Evolutionary conservation across 2,797 vertebrate genomes (phyloP).

Genomic region (Sardinella longiceps): DNA sequence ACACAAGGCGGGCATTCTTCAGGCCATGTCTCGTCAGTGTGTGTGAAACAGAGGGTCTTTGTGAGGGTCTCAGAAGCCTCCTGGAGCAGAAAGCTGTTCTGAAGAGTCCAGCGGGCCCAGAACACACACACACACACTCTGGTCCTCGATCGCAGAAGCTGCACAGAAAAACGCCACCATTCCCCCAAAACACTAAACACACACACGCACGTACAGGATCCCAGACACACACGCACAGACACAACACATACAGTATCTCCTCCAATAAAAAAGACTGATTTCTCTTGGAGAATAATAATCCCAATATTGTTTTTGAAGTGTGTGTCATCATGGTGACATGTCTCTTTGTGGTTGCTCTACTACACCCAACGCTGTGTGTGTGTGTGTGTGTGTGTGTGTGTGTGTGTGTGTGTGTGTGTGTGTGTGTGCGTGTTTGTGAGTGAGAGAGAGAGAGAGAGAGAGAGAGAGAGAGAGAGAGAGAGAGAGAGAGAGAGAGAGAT

Average conservation of each 20-base stretch:
- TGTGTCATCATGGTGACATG: background rate
- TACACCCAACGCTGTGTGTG: too few species aligned
- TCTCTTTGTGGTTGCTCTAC: background rate
- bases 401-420: conserved; percentile 4
- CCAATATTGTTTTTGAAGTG: background rate
- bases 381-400: background rate
- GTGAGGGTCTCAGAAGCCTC: conserved; percentile 28
- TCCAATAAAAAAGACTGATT: background rate
- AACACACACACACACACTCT: conserved; percentile 22
- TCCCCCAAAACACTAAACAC: background rate
- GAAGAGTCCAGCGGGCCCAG: conserved; percentile 33
- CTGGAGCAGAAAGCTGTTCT: conserved; percentile 33
- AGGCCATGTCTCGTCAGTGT: conserved; percentile 17
- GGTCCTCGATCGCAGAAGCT: too few species aligned
- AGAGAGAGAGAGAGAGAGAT: too few species aligned
- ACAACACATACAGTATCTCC: background rate
- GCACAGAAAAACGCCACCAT: too few species aligned
- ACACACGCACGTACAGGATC: background rate
- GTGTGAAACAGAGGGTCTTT: conserved; percentile 45
- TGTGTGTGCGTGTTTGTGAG: background rate
- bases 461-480: too few species aligned
- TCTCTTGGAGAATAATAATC: background rate
- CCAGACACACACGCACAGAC: background rate
- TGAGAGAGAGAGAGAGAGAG: too few species aligned
- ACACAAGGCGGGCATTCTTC: conserved; percentile 9